Evolutionary conservation across 1,140 invertebrate species (phyloP).

Genomic region (Bursaphelenchus mucronatus): DNA sequence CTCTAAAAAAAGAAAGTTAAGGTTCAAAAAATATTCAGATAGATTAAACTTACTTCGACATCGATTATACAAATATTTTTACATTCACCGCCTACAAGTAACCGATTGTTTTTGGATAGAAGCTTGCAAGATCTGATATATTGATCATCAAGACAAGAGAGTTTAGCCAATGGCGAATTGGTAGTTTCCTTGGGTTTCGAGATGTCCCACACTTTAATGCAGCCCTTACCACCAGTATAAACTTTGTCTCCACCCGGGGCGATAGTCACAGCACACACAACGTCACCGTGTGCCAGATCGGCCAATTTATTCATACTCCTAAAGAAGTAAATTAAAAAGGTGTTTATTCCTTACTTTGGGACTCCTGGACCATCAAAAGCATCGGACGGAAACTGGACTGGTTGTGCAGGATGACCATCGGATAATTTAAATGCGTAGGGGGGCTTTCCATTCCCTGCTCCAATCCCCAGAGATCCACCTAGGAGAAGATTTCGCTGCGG

Average conservation of each 20-base stretch:
- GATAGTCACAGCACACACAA: conserved; percentile 82
- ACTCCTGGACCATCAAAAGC: conserved; percentile 84
- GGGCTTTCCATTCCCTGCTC: conserved; percentile 44
- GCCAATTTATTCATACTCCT: conserved; percentile 68
- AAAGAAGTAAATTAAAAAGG: conserved; percentile 20
- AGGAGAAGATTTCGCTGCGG: conserved; percentile 3
- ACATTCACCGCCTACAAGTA: conserved; percentile 94
- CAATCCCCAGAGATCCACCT: conserved; percentile 2
- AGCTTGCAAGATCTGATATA: conserved; percentile 95
- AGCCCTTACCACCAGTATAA: conserved; percentile 97
- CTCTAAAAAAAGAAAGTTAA: conserved; percentile 63
- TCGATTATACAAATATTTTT: conserved; percentile 94
- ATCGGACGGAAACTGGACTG: conserved; percentile 90
- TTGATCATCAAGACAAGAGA: conserved; percentile 90
- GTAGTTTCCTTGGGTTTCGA: conserved; percentile 68
- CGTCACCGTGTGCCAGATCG: conserved; percentile 87
- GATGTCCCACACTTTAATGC: conserved; percentile 79
- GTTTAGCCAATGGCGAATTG: conserved; percentile 80
- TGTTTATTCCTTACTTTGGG: conserved; percentile 74
- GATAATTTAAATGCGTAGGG: conserved; percentile 88
- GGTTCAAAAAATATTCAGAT: conserved; percentile 26
- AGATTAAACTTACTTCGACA: conserved; percentile 66
- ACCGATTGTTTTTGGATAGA: conserved; percentile 85
- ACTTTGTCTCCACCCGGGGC: conserved; percentile 82
- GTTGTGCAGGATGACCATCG: conserved; percentile 77